phyloP scores from a whole-genome alignment of 1,140 invertebrate genomes.

The Ridgeia piscesae region DNA sequence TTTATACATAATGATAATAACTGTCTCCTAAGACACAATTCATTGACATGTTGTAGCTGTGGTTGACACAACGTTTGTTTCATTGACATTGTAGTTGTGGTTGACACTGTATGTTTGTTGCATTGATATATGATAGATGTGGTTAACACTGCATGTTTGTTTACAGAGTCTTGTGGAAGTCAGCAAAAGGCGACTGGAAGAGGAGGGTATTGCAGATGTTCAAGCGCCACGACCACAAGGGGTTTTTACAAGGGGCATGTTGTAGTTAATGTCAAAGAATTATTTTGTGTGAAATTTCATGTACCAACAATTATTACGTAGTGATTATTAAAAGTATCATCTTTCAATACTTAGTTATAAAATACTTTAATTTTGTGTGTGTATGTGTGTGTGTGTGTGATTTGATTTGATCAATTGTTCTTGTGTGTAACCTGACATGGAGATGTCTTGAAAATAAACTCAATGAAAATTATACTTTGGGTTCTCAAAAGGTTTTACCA shows the following conservation, averaged over 20 bases:
- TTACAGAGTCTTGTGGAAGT: constrained; percentile 27
- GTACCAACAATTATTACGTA: not conserved
- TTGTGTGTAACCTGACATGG: no score
- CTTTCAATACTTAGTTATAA: not conserved
- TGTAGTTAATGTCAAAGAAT: not conserved
- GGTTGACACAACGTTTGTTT: no score
- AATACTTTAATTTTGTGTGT: not conserved
- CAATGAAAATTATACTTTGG: no score
- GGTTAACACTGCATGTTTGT: constrained; percentile 11
- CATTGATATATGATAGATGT: no score
- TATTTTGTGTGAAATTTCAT: not conserved
- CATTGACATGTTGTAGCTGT: no score
- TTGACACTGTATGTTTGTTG: no score
- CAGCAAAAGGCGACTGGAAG: constrained; percentile 20
- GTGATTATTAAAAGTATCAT: not conserved
- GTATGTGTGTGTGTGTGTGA: not conserved
- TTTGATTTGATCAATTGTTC: no score
- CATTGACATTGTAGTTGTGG: no score
- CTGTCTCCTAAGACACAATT: no score
- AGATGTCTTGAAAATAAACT: no score
- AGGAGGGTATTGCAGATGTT: constrained; percentile 17
- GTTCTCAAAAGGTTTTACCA: no score
- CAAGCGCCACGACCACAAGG: not conserved
- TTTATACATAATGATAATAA: no score
- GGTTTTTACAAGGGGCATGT: constrained; percentile 3